These are phyloP conservation scores for Hoplias malabaricus DNA, from an alignment of 2,113 vertebrate genomes.

Conservation along the genomic window DNA sequence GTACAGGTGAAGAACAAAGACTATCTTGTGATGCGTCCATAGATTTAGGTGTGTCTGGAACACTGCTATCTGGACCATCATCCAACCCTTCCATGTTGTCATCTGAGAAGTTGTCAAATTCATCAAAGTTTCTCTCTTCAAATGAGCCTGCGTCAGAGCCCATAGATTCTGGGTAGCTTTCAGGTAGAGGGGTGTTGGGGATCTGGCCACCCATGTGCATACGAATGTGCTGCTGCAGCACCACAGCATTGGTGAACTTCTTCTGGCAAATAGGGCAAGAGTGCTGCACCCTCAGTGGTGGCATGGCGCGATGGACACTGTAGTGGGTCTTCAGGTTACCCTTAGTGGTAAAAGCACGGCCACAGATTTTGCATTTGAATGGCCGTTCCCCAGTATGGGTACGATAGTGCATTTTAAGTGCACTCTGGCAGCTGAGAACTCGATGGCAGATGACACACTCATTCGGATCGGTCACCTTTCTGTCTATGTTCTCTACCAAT, in stretches of 20 bases:
- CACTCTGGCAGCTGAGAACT: conserved; percentile 95
- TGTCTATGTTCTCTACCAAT: conserved; percentile 97
- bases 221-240: conserved; percentile 95
- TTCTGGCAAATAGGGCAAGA: conserved; percentile 99
- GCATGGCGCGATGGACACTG: conserved; percentile 96
- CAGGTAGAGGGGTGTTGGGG: conserved; percentile 89
- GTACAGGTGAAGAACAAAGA: conserved; percentile 87
- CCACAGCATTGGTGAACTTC: conserved; percentile 97
- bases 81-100: conserved; percentile 82
- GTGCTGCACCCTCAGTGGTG: conserved; percentile 92
- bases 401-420: conserved; percentile 98
- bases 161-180: conserved; percentile 95
- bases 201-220: conserved; percentile 99
- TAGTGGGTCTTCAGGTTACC: conserved; percentile 99
- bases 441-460: conserved; percentile 97
- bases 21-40: conserved; percentile 89
- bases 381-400: conserved; percentile 96
- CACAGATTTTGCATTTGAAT: conserved; percentile 96
- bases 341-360: conserved; percentile 97
- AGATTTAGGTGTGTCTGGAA: conserved; percentile 93
- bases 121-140: conserved; percentile 93
- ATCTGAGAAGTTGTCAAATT: conserved; percentile 93
- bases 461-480: conserved; percentile 92
- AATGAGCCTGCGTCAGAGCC: conserved; percentile 94
- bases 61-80: conserved; percentile 92